Evolutionary conservation across 2,888 invertebrate genomes (phyloP), one percentile per base, ranked within the genome.

Genomic region (Oscheius sp.): DNA sequence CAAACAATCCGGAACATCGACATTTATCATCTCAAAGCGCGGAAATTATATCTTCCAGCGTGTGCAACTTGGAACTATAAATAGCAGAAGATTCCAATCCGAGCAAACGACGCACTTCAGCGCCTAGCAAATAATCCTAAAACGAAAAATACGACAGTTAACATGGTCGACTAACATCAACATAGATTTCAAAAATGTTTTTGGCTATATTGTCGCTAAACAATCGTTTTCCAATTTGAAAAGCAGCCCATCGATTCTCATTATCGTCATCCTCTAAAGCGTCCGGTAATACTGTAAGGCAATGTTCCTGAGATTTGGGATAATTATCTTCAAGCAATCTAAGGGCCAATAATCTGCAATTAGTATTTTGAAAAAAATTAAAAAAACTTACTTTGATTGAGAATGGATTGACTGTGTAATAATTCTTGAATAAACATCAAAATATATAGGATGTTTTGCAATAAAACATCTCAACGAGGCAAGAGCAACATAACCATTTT

Each of bases 51-150:
- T 61, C 35, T 5, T 29, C 29, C 16, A 70, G 23, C 0, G 43
- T 25, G 12, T 45, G 23, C 6, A 41, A 16, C 18, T 43, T 25
- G 7, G 69, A 55, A 41, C 56, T 55, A 16, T 0, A 9, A n/a
- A 35, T 1, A 23, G 18, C 9, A n/a, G 59, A 18, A n/a, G 13
- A 1, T 7, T 45, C 12, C 59, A 27, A 25, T 5, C 29, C 46
- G 25, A 66, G 56, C 18, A 55, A 18, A 13, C 23, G 13, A 7
- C 71, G 63, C 9, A 71, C 52, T 46, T 41, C n/a, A 23, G 35
- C n/a, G 12, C 71, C 71, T 29, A 71, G 23, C n/a, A 59, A 29
- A n/a, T 45, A 25, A 35, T 71, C 71, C 69, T 69, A n/a, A 46
- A 63, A 43, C 1, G 2, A 7, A 12, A 41, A 49, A 27, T 52